Base-by-base conservation (phyloP, 1,140 invertebrate genomes). In the Reticulitermes speratus region DNA sequence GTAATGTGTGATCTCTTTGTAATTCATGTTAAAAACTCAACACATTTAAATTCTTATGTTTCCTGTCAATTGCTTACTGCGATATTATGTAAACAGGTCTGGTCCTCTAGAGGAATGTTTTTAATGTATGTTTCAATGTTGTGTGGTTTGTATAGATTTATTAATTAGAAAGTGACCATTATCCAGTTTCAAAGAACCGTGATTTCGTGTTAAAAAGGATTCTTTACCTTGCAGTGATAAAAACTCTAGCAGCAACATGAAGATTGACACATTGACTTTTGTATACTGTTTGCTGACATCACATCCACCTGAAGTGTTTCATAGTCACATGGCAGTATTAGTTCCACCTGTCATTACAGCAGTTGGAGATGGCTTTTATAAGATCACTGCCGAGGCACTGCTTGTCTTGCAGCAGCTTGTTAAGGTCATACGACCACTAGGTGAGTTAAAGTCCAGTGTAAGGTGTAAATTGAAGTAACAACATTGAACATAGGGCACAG, bases 231-330 rank as follows among this genome's bases (percentile, higher is more conserved):
- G 83, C 90, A 96, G 95, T 0, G 98, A 99, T 89, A 98, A 98
- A 89, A 97, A 97, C 89, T 97, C 97, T 0, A 98, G 97, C 48
- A 98, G 97, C 83, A 99, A 98, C 89, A 99, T 99, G 97, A 99
- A 99, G 93, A 99, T 99, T 88, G 98, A 99, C 89, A 97, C 98
- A 0, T 91, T 99, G 86, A 95, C 97, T 82, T 99, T 99, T 91
- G 92, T 99, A 12, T 95, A 98, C 90, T 97, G 96, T 88, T 91
- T 99, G 85, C 90, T 99, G 45, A 94, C 95, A 55, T 96, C 96
- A 12, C 98, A 99, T 91, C 94, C 94, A 81, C 95, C 96, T 0
- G 93, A 94, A 89, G 93, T 96, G 16, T 96, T 97, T 88, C 95
- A 96, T 90, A 92, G 93, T 21, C 96, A 99, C 89, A 96, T 99